Evolutionary conservation across 2,888 invertebrate genomes (phyloP).

Genomic region (Diarsia dahlii): DNA sequence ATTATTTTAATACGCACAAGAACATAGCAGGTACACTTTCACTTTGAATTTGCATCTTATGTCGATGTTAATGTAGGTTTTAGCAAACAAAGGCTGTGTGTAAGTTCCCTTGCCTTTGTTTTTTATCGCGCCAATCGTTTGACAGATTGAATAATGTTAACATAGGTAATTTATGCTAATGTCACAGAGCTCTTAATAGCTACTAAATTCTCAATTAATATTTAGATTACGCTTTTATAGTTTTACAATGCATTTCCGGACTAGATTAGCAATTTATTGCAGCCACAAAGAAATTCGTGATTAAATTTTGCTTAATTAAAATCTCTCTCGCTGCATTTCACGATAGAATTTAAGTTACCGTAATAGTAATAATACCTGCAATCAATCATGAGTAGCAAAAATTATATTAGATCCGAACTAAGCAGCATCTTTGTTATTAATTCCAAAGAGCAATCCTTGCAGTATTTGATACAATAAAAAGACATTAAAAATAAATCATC

Average conservation of each 20-base stretch:
- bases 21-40: conserved; percentile 81
- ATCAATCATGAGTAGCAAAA: conserved; percentile 45
- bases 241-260: conserved; percentile 29
- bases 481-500: conserved; percentile 58
- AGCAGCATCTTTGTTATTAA: conserved; percentile 22
- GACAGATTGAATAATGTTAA: conserved; percentile 29
- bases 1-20: conserved; percentile 80
- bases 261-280: conserved; percentile 17
- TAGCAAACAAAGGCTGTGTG: conserved; percentile 53
- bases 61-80: conserved; percentile 39
- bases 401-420: conserved; percentile 15
- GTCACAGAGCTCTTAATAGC: background rate
- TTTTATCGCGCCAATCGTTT: conserved; percentile 45
- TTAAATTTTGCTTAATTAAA: conserved; percentile 42
- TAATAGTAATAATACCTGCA: conserved; percentile 25
- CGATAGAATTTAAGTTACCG: conserved; percentile 23
- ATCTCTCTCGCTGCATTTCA: conserved; percentile 39
- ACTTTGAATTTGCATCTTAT: conserved; percentile 80
- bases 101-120: conserved; percentile 43
- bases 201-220: conserved; percentile 24
- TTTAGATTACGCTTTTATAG: conserved; percentile 21
- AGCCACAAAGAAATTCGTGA: conserved; percentile 2
- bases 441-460: conserved; percentile 24
- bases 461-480: conserved; percentile 40
- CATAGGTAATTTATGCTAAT: conserved; percentile 7